phyloP scores from a whole-genome alignment of 2,888 invertebrate species.

The Atrina japonica region DNA sequence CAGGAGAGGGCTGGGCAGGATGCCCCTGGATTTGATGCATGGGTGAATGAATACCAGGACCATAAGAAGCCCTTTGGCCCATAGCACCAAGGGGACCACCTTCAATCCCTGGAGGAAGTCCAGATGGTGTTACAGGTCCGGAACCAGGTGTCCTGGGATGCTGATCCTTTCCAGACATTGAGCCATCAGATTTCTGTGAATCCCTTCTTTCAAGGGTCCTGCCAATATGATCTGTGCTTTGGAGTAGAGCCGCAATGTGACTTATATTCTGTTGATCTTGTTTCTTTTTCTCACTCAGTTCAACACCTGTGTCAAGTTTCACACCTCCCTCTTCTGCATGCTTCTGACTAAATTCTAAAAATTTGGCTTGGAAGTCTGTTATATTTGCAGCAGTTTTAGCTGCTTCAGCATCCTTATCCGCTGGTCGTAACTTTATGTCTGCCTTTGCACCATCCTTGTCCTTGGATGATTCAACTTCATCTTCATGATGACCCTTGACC shows the following conservation, averaged over 20 bases:
- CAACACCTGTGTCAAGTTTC: constrained; percentile 40
- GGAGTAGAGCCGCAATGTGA: constrained; percentile 69
- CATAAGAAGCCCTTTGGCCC: constrained; percentile 53
- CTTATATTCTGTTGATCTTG: constrained; percentile 56
- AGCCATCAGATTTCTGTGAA: constrained; percentile 43
- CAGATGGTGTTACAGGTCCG: constrained; percentile 53
- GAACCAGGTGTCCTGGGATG: constrained; percentile 51
- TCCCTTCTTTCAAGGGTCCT: constrained; percentile 44
- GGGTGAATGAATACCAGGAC: constrained; percentile 60
- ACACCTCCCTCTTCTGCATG: constrained; percentile 53
- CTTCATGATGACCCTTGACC: constrained; percentile 28
- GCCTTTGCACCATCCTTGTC: constrained; percentile 86
- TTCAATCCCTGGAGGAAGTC: constrained; percentile 33
- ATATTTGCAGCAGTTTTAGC: constrained; percentile 41
- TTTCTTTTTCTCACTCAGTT: constrained; percentile 47
- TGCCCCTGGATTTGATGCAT: constrained; percentile 50
- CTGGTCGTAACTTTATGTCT: constrained; percentile 85
- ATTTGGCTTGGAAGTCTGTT: constrained; percentile 78
- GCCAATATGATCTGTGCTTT: constrained; percentile 51
- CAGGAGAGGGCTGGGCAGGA: constrained; percentile 54
- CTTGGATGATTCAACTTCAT: constrained; percentile 81
- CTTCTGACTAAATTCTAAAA: constrained; percentile 78
- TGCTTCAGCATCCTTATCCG: constrained; percentile 82
- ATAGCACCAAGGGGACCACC: constrained; percentile 41
- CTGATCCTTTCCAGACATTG: constrained; percentile 37